phyloP scores from a whole-genome alignment of 2,888 invertebrate genomes.

The Protophormia terraenovae region DNA sequence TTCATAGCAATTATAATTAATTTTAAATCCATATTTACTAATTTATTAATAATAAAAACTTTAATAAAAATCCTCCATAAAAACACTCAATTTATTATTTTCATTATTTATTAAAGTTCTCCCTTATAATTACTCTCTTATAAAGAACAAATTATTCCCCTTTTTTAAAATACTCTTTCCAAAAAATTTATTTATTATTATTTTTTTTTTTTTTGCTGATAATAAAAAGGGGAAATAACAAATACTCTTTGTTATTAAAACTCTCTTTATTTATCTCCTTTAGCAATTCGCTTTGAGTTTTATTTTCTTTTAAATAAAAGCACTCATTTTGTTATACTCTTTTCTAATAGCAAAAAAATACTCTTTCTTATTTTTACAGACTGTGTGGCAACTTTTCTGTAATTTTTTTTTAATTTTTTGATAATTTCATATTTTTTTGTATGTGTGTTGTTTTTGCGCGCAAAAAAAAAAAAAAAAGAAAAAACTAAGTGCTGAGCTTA shows the following conservation, averaged over 20 bases:
- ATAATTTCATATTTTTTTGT: constrained; percentile 24
- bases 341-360: not conserved
- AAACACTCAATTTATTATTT: too few species aligned
- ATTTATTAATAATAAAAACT: too few species aligned
- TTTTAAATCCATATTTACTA: too few species aligned
- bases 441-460: constrained; percentile 31
- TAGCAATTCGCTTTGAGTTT: constrained; percentile 54
- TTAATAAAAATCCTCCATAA: too few species aligned
- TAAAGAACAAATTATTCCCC: constrained; percentile 9
- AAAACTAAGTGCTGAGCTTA: constrained; percentile 11
- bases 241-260: not conserved
- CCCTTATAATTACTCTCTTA: too few species aligned
- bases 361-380: constrained; percentile 64
- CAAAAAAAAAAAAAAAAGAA: too few species aligned
- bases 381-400: constrained; percentile 69
- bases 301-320: not conserved
- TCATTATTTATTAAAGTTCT: too few species aligned
- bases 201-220: not conserved
- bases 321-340: constrained; percentile 31
- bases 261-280: not conserved
- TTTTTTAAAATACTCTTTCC: not conserved
- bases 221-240: constrained; percentile 55
- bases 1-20: too few species aligned
- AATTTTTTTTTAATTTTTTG: constrained; percentile 9
- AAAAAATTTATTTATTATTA: not conserved